A percentile compares a stretch with the other conserved stretches of the same genome.
Conservation (phyloP, 2,888 invertebrate species). For the Ypsolopha scabrella region DNA sequence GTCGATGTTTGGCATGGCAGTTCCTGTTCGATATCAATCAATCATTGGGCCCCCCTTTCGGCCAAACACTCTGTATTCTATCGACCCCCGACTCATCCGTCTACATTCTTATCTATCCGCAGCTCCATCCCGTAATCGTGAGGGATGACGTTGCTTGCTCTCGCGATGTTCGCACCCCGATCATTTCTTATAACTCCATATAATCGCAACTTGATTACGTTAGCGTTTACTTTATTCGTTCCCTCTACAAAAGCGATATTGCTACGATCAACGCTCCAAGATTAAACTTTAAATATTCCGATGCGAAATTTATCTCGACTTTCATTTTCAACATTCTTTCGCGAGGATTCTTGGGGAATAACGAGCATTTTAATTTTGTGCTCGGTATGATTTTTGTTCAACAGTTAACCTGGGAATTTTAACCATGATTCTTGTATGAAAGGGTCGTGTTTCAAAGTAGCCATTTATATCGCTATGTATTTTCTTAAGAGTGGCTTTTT, state of each 20-base stretch:
- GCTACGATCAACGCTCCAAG: not conserved
- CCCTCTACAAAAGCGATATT: constrained; percentile 4
- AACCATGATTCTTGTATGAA: too few relatives aligned
- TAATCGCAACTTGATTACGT: constrained; percentile 25
- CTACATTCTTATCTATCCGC: constrained; percentile 56
- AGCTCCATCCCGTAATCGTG: constrained; percentile 38
- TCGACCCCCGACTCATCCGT: constrained; percentile 47
- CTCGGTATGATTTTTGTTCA: too few relatives aligned
- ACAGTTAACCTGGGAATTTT: too few relatives aligned
- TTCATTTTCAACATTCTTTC: not conserved
- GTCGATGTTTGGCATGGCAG: constrained; percentile 32
- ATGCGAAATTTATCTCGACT: too few relatives aligned
- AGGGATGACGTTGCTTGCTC: constrained; percentile 50
- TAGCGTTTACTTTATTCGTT: constrained; percentile 19
- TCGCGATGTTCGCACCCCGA: constrained; percentile 18
- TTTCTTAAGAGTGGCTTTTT: too few relatives aligned
- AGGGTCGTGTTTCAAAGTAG: too few relatives aligned
- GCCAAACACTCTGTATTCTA: constrained; percentile 52
- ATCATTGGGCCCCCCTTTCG: constrained; percentile 37
- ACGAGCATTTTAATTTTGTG: too few relatives aligned
- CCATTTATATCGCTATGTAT: too few relatives aligned
- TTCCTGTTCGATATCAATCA: constrained; percentile 43
- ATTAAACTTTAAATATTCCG: not conserved
- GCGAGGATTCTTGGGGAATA: too few relatives aligned
- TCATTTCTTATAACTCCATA: constrained; percentile 20